Percentiles rank a stretch among this genome's conserved stretches.
Evolutionary conservation across 2,797 vertebrate genomes (phyloP).

Genomic region (Coendou prehensilis): DNA sequence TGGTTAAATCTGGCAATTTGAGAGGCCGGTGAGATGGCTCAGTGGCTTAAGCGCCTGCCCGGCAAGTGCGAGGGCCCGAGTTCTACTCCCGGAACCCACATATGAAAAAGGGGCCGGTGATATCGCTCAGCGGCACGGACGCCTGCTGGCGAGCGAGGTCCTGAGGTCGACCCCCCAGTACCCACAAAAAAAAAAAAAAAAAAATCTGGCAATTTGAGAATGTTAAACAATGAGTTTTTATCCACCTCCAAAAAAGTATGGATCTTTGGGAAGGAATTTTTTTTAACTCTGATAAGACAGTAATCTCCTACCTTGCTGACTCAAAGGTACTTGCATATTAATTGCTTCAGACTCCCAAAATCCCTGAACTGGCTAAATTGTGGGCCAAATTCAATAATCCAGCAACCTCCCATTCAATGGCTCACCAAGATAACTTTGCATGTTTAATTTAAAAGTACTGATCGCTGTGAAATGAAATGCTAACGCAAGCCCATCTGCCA

Average conservation of each 20-base stretch:
- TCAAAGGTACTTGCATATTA: slow-evolving; percentile 76
- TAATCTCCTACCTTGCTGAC: slow-evolving; percentile 72
- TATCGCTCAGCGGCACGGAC: too few relatives aligned
- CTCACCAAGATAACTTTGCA: slow-evolving; percentile 87
- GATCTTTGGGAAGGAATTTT: slow-evolving; percentile 21
- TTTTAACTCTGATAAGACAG: slow-evolving; percentile 73
- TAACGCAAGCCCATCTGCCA: slow-evolving; percentile 69
- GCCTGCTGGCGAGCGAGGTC: too few relatives aligned
- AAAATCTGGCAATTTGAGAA: slow-evolving; percentile 45
- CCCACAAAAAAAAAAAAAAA: too few relatives aligned
- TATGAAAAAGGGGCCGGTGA: too few relatives aligned
- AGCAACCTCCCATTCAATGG: slow-evolving; percentile 81
- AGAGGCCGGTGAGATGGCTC: not conserved
- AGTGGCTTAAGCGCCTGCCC: too few relatives aligned
- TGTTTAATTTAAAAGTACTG: slow-evolving; percentile 87
- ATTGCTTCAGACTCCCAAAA: slow-evolving; percentile 80
- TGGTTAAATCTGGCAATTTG: slow-evolving; percentile 50
- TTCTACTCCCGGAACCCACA: too few relatives aligned
- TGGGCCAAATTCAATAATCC: slow-evolving; percentile 86
- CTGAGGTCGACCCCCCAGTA: too few relatives aligned
- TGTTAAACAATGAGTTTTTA: slow-evolving; percentile 68
- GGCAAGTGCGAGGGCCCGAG: too few relatives aligned
- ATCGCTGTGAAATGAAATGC: slow-evolving; percentile 86
- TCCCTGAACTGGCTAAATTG: slow-evolving; percentile 82
- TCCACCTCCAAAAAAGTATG: slow-evolving; percentile 63